Evolutionary conservation across 1,140 invertebrate species (phyloP).

Genomic region (Lepidurus couesii): DNA sequence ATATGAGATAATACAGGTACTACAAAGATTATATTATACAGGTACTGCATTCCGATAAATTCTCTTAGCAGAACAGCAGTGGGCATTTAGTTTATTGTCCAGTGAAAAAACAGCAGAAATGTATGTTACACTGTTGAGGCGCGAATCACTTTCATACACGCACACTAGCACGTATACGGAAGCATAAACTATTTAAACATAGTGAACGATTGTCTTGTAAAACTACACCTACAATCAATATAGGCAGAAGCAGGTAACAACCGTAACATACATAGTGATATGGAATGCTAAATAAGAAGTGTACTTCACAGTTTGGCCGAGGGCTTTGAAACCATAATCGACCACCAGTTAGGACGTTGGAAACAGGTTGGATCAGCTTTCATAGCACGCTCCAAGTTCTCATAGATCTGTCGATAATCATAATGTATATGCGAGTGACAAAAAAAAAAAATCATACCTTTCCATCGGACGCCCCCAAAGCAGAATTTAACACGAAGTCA

Average conservation of each 20-base stretch:
- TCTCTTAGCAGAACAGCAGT: no score
- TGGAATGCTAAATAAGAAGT: background rate
- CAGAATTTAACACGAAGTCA: conserved; percentile 77
- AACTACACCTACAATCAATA: background rate
- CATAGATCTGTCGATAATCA: background rate
- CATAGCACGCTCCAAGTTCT: background rate
- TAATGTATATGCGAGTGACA: background rate
- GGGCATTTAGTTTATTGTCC: no score
- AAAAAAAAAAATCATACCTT: conserved; percentile 57
- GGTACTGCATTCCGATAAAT: no score
- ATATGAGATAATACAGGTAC: no score
- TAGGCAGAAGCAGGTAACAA: background rate
- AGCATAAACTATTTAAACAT: background rate
- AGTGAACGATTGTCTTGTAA: background rate
- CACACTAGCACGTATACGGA: no score
- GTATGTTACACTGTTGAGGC: no score
- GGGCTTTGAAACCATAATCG: background rate
- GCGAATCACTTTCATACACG: no score
- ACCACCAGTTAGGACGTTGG: background rate
- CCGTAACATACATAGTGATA: background rate
- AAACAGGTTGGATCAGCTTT: background rate
- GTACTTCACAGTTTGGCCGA: background rate
- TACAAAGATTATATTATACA: no score
- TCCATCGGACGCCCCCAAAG: conserved; percentile 71
- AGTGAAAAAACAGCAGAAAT: no score